Evolutionary conservation across 2,888 invertebrate genomes (phyloP), one percentile per base, ranked within the genome.

Genomic region (Tubulanus polymorphus): DNA sequence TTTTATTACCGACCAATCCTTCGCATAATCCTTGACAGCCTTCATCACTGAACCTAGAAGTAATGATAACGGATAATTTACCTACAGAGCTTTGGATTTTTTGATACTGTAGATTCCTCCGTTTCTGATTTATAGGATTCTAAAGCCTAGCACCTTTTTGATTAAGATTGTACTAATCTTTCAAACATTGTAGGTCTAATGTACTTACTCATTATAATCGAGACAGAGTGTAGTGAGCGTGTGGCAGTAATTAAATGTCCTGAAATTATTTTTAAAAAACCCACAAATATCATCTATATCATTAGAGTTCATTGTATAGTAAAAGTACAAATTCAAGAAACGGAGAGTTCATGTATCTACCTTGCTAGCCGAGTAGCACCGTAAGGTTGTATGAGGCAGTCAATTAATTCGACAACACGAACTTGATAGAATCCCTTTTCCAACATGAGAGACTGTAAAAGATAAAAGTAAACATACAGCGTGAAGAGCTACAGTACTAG

Each of bases 151-250:
- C n/a, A n/a, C 35, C 35, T 12, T 35, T n/a, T 35, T 48, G 37
- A 55, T 18, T 12, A 48, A n/a, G 15, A 50, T 2, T 15, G 12
- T 5, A 15, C 5, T 20, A 41, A 8, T 15, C 3, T 41, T 15
- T 18, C 15, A 41, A 41, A 32, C 10, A 18, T 41, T 8, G 41
- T 20, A 5, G 41, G 41, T 18, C 35, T 15, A 18, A 1, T 3
- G 35, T 50, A 66, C 73, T 69, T 63, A 76, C 74, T 78, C 77
- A 65, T 79, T 79, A 56, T 73, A 78, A 60, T 79, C 79, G 6
- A 79, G 60, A 20, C 62, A 63, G 1, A 79, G 53, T 35, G 62
- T 68, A 18, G 72, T 70, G 8, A 78, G 61, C 28, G 67, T 63
- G 25, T 59, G 60, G 59, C 71, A 72, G n/a, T 52, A 49, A 30